Conservation (phyloP, 2,113 vertebrate species). For the Caranx melampygus region DNA sequence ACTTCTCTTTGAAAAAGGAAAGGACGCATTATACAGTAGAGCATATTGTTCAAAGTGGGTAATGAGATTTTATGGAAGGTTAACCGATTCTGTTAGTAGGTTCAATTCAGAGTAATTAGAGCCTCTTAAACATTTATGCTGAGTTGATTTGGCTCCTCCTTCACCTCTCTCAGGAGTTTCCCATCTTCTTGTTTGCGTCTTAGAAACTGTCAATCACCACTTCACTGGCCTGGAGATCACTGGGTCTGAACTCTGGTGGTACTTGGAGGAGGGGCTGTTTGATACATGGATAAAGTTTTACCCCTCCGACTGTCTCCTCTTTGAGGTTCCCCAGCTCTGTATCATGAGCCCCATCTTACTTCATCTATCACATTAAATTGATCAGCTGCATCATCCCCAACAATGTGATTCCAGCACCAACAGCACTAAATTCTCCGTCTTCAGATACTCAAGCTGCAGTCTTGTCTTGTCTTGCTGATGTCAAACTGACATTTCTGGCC, state of each 20-base stretch:
- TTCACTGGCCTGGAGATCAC: not conserved
- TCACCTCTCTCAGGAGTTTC: not conserved
- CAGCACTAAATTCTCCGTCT: not conserved
- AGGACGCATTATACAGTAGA: conserved; percentile 4
- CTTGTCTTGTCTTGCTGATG: not conserved
- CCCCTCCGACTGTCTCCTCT: not conserved
- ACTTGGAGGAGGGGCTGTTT: not conserved
- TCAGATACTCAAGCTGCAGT: not conserved
- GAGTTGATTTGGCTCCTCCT: not conserved
- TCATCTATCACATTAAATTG: not conserved
- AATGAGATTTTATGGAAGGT: not conserved
- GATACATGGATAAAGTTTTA: not conserved
- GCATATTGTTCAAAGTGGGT: not conserved
- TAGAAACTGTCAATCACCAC: not conserved
- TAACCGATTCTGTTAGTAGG: no score
- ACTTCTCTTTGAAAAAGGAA: conserved; percentile 14
- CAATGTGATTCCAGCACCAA: not conserved
- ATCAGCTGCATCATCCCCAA: not conserved
- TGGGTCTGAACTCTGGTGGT: not conserved
- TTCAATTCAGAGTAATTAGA: not conserved
- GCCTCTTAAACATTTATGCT: not conserved
- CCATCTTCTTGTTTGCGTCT: not conserved
- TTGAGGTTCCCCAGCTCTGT: conserved; percentile 1
- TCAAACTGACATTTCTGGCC: not conserved
- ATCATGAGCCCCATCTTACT: conserved; percentile 1